Evolutionary conservation across 2,888 invertebrate genomes (phyloP).

Genomic region (Plebejus melissa): DNA sequence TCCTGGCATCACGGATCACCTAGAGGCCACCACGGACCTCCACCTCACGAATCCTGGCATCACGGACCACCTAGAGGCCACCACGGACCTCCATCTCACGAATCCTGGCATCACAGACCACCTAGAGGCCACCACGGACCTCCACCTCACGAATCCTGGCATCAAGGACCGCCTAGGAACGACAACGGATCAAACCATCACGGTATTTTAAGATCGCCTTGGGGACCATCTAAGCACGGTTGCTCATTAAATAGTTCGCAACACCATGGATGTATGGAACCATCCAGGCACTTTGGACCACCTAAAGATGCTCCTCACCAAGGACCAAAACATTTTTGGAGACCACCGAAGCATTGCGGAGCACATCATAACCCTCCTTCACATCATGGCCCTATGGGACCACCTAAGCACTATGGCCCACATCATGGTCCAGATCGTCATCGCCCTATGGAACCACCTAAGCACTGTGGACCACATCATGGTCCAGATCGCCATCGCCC

Average conservation of each 20-base stretch:
- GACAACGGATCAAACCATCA: neutral
- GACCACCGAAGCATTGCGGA: neutral
- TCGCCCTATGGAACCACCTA: neutral
- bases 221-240: neutral
- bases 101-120: neutral
- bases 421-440: neutral
- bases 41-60: neutral
- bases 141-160: too few species aligned
- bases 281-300: neutral
- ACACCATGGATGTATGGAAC: neutral
- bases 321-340: neutral
- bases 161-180: neutral
- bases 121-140: neutral
- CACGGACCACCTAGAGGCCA: neutral
- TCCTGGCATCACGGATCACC: neutral
- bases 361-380: neutral
- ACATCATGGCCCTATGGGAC: neutral
- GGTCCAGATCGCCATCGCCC: neutral
- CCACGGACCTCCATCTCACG: neutral
- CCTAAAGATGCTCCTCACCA: neutral
- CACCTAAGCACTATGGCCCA: neutral
- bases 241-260: neutral
- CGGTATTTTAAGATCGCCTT: neutral
- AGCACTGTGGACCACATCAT: neutral
- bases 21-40: neutral